Evolutionary conservation across 1,140 invertebrate species (phyloP), one percentile per base, ranked within the genome.

Genomic region (Chrysoperla carnea): DNA sequence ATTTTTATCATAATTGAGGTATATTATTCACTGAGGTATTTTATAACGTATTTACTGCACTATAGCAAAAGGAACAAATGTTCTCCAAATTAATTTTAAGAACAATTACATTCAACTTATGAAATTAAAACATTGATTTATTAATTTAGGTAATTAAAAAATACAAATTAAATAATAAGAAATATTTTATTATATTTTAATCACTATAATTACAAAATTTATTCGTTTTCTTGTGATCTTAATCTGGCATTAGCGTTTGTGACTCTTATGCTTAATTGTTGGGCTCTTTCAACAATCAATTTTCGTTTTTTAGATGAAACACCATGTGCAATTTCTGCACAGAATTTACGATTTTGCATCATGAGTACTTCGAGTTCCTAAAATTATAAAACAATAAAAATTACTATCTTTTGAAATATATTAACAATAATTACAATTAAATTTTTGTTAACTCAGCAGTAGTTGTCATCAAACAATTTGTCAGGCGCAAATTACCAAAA

Each of bases 281-380:
- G 86, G 6, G 95, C 95, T 52, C 95, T 73, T 65, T 97, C 91
- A 29, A 98, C 90, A 50, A 99, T 97, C 2, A 72, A 65, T 69
- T 95, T 95, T 35, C 96, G 76, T 58, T 96, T 98, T 66, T 92
- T 94, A 29, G 91, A 89, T 37, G 90, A 95, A 1, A 99, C 93
- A 27, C 76, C 87, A 58, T 96, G 92, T 3, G 90, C 91, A 53
- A 99, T 96, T 69, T 99, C 96, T 36, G 85, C 96, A 57, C 91
- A 94, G 67, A 84, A 99, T 53, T 87, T 87, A 39, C 91, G 73
- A 64, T 98, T 99, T 62, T 98, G 91, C 95, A 99, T 99, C 76
- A 99, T 79, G 35, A 99, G 66, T 50, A 98, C 86, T 69, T 99
- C 94, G 47, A 99, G 67, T 67, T 99, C 96, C 90, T 96, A 62